phyloP scores from a whole-genome alignment of 2,113 vertebrate species.

The Pachypanchax playfairii region DNA sequence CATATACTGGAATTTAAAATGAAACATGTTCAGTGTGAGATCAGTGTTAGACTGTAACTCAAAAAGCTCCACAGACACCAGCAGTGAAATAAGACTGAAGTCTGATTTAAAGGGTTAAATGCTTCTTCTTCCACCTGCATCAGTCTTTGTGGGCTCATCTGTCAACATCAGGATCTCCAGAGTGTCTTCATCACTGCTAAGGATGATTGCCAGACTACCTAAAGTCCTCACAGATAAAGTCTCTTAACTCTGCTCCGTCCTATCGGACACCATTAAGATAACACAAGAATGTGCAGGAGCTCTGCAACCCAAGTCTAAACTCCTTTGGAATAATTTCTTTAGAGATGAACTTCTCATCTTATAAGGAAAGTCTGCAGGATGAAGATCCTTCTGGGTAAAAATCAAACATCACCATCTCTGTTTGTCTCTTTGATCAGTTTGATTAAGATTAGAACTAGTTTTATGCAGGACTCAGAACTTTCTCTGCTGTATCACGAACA shows the following conservation, averaged over 20 bases:
- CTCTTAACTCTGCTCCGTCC: constrained; percentile 38
- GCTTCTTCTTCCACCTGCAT: not conserved
- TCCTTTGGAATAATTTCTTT: not conserved
- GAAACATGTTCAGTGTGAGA: too few species aligned
- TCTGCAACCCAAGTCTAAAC: constrained; percentile 42
- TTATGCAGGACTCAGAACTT: too few species aligned
- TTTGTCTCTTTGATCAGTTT: too few species aligned
- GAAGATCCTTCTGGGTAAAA: not conserved
- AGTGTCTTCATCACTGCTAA: constrained; percentile 24
- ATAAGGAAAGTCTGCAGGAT: too few species aligned
- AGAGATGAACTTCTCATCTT: constrained; percentile 10
- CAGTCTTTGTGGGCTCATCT: not conserved
- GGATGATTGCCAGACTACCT: constrained; percentile 60
- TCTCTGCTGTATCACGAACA: too few species aligned
- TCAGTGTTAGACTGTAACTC: not conserved
- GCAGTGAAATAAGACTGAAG: too few species aligned
- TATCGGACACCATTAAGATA: constrained; percentile 74
- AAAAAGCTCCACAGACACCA: too few species aligned
- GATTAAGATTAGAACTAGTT: too few species aligned
- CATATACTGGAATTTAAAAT: too few species aligned
- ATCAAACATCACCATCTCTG: not conserved
- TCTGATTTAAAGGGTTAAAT: too few species aligned
- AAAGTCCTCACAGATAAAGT: constrained; percentile 50
- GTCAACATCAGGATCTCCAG: not conserved
- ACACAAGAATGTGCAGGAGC: constrained; percentile 75